A percentile compares a stretch with the other conserved stretches of the same genome.
Conservation (phyloP, 2,113 vertebrate genomes). For the Fregata magnificens region DNA sequence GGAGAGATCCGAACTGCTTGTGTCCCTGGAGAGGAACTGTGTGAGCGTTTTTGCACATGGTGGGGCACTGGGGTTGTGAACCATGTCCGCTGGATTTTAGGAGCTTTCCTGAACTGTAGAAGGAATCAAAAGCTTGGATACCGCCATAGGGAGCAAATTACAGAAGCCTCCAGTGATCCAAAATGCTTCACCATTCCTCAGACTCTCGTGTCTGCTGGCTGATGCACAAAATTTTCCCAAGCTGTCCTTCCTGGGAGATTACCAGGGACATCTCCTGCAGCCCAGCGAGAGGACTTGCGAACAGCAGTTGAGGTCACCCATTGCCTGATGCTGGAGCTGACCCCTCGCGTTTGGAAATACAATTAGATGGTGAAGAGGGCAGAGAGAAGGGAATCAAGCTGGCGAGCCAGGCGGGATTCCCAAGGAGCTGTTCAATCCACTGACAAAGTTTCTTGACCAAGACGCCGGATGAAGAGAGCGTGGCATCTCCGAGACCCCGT, state of each 20-base stretch:
- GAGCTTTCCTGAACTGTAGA: background rate
- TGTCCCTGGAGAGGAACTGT: background rate
- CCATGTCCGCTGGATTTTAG: background rate
- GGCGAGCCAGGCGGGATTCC: background rate
- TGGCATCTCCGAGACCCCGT: background rate
- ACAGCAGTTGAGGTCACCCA: background rate
- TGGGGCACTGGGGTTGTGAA: background rate
- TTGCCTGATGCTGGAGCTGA: background rate
- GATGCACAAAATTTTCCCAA: background rate
- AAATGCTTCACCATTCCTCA: background rate
- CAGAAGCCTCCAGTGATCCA: background rate
- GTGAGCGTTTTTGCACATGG: background rate
- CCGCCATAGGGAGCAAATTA: background rate
- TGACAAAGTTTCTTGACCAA: background rate
- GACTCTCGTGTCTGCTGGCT: background rate
- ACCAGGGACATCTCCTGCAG: background rate
- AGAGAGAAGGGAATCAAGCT: background rate
- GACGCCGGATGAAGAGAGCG: background rate
- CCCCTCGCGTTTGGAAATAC: rapidly evolving
- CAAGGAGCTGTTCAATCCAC: background rate
- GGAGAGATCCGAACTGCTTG: rapidly evolving
- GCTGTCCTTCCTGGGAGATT: background rate
- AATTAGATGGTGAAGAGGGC: background rate
- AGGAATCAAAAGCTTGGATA: background rate
- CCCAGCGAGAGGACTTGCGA: background rate